A percentile compares a stretch with the other conserved stretches of the same genome.
Evolutionary conservation across 2,797 vertebrate species (phyloP).

Genomic region (Manis javanica): DNA sequence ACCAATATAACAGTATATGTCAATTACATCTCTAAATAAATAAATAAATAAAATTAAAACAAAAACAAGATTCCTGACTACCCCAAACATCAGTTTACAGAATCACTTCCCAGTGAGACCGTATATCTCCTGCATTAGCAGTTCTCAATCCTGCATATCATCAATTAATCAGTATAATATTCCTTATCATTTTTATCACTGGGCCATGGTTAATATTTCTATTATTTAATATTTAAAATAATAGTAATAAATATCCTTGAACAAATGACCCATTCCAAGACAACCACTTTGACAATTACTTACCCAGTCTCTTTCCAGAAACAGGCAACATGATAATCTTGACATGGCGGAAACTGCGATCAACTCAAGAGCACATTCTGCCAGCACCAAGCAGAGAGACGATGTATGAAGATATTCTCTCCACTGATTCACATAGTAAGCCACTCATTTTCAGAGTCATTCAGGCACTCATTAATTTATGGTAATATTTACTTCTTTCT

Average conservation of each 20-base stretch:
- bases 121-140: neutral
- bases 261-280: neutral
- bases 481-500: neutral
- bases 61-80: neutral
- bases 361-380: neutral
- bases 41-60: too few species aligned
- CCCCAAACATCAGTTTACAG: neutral
- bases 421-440: neutral
- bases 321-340: neutral
- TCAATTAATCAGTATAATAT: neutral
- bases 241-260: neutral
- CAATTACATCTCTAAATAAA: too few species aligned
- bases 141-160: neutral
- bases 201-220: neutral
- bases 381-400: neutral
- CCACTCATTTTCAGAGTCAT: neutral
- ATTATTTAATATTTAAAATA: neutral
- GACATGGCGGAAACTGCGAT: neutral
- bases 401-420: neutral
- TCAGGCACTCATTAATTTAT: neutral
- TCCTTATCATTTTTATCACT: neutral
- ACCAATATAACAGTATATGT: too few species aligned
- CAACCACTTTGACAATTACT: neutral
- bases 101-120: neutral
- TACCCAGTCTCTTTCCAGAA: neutral